phyloP scores from a whole-genome alignment of 2,888 invertebrate species.

The Synanthedon andrenaeformis region DNA sequence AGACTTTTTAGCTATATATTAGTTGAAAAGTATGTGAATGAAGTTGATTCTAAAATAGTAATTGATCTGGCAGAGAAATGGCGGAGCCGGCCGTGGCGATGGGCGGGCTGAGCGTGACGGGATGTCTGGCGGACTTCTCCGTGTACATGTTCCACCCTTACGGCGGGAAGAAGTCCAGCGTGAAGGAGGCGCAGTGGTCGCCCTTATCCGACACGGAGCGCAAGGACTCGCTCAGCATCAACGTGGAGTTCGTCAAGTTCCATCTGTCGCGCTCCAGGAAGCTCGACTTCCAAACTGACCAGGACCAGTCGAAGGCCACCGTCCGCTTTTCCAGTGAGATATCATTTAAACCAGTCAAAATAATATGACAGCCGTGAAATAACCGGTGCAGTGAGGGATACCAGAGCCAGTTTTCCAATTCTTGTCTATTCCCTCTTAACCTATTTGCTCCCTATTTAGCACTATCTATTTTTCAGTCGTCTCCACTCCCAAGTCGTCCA shows the following conservation, averaged over 20 bases:
- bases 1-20: too few relatives aligned
- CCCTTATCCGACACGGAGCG: slow-evolving; percentile 89
- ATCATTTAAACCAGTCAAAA: neutral
- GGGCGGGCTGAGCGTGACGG: slow-evolving; percentile 93
- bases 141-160: slow-evolving; percentile 99
- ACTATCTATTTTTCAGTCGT: too few relatives aligned
- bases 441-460: too few relatives aligned
- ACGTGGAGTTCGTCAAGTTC: slow-evolving; percentile 97
- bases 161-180: slow-evolving; percentile 87
- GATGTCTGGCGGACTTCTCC: slow-evolving; percentile 96
- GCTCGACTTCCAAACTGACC: slow-evolving; percentile 79
- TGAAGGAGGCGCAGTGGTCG: slow-evolving; percentile 86
- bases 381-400: too few relatives aligned
- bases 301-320: slow-evolving; percentile 84
- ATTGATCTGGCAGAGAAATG: slow-evolving; percentile 54
- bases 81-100: slow-evolving; percentile 75
- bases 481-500: too few relatives aligned
- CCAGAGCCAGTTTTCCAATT: too few relatives aligned
- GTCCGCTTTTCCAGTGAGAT: slow-evolving; percentile 89
- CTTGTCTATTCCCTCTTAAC: too few relatives aligned
- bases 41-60: too few relatives aligned
- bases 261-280: slow-evolving; percentile 93
- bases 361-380: neutral
- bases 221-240: slow-evolving; percentile 95
- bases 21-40: too few relatives aligned